A percentile compares a stretch with the other conserved stretches of the same genome.
Evolutionary conservation across 2,888 invertebrate species (phyloP).

Genomic region (Chymomyza caudatula): DNA sequence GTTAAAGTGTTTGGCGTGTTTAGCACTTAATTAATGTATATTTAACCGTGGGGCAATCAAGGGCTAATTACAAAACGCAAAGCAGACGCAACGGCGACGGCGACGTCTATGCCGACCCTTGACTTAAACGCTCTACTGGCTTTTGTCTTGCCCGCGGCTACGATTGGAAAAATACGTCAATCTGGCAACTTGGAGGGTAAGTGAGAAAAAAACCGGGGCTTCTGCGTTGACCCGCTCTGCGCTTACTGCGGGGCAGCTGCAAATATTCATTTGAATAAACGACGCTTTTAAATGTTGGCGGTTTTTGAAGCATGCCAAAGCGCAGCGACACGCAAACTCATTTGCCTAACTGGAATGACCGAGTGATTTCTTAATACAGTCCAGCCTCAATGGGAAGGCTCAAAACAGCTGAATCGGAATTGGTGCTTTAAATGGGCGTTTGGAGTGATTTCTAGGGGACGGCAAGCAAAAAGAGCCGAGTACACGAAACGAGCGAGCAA

Average conservation of each 20-base stretch:
- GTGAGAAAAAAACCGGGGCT: slow-evolving; percentile 10
- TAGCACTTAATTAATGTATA: slow-evolving; percentile 64
- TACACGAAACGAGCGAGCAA: too few relatives aligned
- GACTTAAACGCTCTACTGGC: neutral
- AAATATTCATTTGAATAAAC: slow-evolving; percentile 42
- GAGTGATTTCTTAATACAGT: neutral
- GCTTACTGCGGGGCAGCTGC: neutral
- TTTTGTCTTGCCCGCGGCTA: neutral
- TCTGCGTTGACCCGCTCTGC: too few relatives aligned
- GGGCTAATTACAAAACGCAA: slow-evolving; percentile 51
- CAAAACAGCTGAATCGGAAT: too few relatives aligned
- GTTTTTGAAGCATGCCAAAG: neutral
- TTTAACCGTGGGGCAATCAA: slow-evolving; percentile 49
- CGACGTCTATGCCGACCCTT: neutral
- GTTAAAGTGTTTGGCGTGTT: slow-evolving; percentile 21
- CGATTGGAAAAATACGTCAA: neutral
- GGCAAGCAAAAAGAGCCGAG: too few relatives aligned
- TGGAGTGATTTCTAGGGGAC: too few relatives aligned
- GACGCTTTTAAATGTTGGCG: slow-evolving; percentile 6
- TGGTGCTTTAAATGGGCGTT: too few relatives aligned
- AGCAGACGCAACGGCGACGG: neutral
- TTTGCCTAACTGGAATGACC: slow-evolving; percentile 59
- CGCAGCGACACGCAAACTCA: slow-evolving; percentile 35
- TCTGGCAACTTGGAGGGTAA: neutral
- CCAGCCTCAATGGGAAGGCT: neutral